phyloP scores from a whole-genome alignment of 2,888 invertebrate species.

The Pollenia labialis region DNA sequence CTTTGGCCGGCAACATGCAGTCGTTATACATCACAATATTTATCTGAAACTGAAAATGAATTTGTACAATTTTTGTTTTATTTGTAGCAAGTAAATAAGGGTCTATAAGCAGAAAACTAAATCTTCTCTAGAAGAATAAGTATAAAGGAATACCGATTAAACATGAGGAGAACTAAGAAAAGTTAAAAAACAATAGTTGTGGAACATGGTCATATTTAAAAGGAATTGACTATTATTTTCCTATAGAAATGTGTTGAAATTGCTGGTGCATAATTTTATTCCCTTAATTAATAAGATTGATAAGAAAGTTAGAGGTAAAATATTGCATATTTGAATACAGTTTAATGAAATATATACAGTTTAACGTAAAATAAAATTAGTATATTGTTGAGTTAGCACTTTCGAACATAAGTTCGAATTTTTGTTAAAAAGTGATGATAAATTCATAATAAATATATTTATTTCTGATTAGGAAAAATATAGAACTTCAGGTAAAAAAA shows the following conservation, averaged over 20 bases:
- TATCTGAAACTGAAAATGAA: constrained; percentile 64
- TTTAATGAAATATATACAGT: not conserved
- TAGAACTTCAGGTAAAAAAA: no score
- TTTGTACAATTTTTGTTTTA: constrained; percentile 52
- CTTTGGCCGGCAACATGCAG: not conserved
- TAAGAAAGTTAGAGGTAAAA: not conserved
- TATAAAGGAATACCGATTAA: constrained; percentile 5
- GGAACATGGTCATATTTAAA: not conserved
- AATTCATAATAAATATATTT: no score
- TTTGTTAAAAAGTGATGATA: no score
- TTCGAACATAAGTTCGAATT: not conserved
- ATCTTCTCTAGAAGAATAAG: not conserved
- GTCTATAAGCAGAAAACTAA: constrained; percentile 16
- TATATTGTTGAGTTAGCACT: not conserved
- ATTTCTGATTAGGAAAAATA: no score
- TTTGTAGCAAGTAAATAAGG: constrained; percentile 39
- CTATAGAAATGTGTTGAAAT: not conserved
- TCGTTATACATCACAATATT: constrained; percentile 26
- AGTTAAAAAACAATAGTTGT: no score
- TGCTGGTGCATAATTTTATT: not conserved
- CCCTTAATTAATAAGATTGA: constrained; percentile 12
- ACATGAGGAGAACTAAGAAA: not conserved
- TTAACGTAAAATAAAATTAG: not conserved
- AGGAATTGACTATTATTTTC: not conserved
- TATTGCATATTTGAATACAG: not conserved